These are phyloP conservation scores for Darevskia nairensis DNA, from an alignment of 2,797 vertebrate species.

Conservation along the genomic window DNA sequence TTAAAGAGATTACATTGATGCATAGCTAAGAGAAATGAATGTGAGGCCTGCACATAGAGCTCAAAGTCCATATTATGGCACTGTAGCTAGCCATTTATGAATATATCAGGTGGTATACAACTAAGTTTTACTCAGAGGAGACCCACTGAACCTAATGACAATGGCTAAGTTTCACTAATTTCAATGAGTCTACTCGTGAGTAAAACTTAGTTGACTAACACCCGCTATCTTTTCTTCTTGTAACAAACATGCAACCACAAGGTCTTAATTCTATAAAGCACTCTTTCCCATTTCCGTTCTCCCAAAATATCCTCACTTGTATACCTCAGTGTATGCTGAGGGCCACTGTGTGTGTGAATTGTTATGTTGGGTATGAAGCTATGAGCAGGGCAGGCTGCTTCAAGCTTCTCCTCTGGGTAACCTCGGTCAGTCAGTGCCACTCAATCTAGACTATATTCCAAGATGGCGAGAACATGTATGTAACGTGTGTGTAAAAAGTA, in stretches of 20 bases:
- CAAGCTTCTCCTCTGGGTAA: neutral
- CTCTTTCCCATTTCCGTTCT: neutral
- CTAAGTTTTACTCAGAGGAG: no score
- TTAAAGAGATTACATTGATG: neutral
- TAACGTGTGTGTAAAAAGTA: neutral
- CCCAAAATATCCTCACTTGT: neutral
- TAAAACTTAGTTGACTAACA: no score
- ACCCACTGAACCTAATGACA: no score
- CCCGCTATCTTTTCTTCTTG: no score
- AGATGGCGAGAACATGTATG: neutral
- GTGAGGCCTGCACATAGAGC: neutral
- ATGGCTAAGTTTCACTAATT: no score
- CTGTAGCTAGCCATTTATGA: neutral
- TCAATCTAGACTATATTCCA: neutral
- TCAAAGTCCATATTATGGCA: neutral
- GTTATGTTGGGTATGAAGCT: neutral
- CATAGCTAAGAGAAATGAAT: constrained; percentile 2
- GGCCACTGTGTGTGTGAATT: neutral
- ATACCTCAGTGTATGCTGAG: neutral
- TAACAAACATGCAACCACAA: constrained; percentile 8
- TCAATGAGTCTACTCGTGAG: no score
- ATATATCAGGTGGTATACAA: neutral
- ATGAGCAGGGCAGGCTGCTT: neutral
- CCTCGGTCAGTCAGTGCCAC: neutral
- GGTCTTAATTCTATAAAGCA: constrained; percentile 26